Conservation (phyloP, 2,113 vertebrate genomes). For the Delphinus delphis region DNA sequence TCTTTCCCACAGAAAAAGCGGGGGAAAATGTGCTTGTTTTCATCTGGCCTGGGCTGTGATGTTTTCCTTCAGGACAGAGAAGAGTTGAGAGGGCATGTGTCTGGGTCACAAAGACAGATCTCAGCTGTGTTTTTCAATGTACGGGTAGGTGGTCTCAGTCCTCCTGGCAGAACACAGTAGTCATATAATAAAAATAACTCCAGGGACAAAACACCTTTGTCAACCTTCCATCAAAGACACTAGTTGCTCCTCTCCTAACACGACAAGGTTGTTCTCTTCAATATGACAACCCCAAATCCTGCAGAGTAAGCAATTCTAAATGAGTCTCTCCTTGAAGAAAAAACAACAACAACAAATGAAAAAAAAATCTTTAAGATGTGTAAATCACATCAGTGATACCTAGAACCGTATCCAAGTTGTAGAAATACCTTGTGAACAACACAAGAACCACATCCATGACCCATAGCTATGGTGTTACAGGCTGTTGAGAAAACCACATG, state of each 20-base stretch:
- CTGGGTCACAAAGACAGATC: constrained; percentile 61
- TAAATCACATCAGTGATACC: constrained; percentile 66
- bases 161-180: constrained; percentile 41
- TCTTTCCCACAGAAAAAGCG: constrained; percentile 64
- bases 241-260: constrained; percentile 40
- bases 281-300: constrained; percentile 28
- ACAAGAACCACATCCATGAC: constrained; percentile 67
- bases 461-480: background rate
- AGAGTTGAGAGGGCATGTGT: constrained; percentile 48
- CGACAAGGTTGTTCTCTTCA: constrained; percentile 56
- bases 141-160: constrained; percentile 46
- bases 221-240: constrained; percentile 16
- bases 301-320: constrained; percentile 61
- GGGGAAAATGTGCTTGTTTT: constrained; percentile 45
- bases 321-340: constrained; percentile 56
- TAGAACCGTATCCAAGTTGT: constrained; percentile 49
- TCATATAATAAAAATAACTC: constrained; percentile 63
- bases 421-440: constrained; percentile 61
- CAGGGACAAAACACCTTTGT: constrained; percentile 62
- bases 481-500: constrained; percentile 60
- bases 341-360: constrained; percentile 59
- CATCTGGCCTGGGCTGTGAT: constrained; percentile 54
- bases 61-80: constrained; percentile 48
- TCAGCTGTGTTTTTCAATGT: constrained; percentile 45
- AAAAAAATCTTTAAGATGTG: constrained; percentile 52